Base-by-base conservation (phyloP, 1,140 invertebrate species). In the Thereuonema tuberculata region DNA sequence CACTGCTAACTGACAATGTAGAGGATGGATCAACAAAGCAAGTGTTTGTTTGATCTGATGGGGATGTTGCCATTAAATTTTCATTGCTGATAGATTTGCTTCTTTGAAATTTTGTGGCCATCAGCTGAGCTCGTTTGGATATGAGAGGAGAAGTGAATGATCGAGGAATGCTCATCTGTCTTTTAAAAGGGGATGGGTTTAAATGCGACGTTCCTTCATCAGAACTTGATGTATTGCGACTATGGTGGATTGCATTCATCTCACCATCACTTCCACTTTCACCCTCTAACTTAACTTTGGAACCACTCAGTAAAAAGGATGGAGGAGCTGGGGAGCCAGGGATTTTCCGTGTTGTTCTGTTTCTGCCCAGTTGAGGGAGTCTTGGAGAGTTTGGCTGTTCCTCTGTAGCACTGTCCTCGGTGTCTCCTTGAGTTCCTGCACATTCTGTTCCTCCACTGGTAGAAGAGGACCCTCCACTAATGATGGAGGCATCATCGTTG, bases 371-470 rank as follows among this genome's bases (percentile, higher is more conserved):
- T 9, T 9, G 31, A 17, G 31, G 17, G 31, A 5, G 5, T 37
- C 31, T 37, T n/a, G n/a, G n/a, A n/a, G n/a, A n/a, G n/a, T n/a
- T n/a, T n/a, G n/a, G n/a, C n/a, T n/a, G n/a, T 17, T 50, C 48
- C 23, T 50, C 48, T 9, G 9, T 24, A 20, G 17, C 21, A 20
- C 48, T 50, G 27, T 60, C 59, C 37, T 60, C 59, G 12, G 48
- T 60, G 59, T 60, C 59, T 5, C 14, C 59, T 9, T 60, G 59
- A 2, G 48, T 5, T 17, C 57, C 57, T n/a, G 2, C 56, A 5
- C 9, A n/a, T 14, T 57, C 29, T 2, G 56, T 27, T 3, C 21
- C 26, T 20, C 55, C 31, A 21, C 48, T 50, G 48, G 48, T 20
- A 5, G 48, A 12, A 3, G 43, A 48, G 2, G 37, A 48, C 24